Conservation (phyloP, 2,797 vertebrate genomes). For the Discoglossus pictus region DNA sequence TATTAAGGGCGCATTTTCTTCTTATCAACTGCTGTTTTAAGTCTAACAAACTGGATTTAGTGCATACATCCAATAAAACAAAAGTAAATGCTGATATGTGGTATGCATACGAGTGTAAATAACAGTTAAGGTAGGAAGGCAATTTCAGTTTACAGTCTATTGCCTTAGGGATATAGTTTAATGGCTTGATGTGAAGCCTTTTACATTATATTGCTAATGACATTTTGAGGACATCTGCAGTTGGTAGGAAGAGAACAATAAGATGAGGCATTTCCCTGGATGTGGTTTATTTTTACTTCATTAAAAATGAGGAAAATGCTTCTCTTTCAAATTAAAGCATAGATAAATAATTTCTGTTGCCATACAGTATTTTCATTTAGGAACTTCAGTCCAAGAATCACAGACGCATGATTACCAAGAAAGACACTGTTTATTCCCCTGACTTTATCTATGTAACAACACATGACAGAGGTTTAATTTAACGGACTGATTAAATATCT, state of each 20-base stretch:
- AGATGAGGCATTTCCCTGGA: constrained; percentile 57
- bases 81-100: constrained; percentile 11
- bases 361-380: constrained; percentile 41
- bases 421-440: constrained; percentile 8
- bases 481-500: constrained; percentile 36
- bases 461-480: constrained; percentile 38
- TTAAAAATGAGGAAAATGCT: constrained; percentile 39
- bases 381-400: constrained; percentile 25
- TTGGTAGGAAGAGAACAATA: constrained; percentile 68
- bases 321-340: constrained; percentile 40
- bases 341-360: constrained; percentile 43
- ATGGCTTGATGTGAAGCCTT: constrained; percentile 77
- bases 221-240: constrained; percentile 78
- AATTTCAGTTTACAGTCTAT: constrained; percentile 65
- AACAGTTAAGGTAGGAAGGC: constrained; percentile 51
- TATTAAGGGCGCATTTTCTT: constrained; percentile 48
- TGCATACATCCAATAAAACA: constrained; percentile 24
- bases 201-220: constrained; percentile 76
- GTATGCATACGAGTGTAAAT: constrained; percentile 57
- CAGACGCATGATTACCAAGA: constrained; percentile 6
- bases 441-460: constrained; percentile 38
- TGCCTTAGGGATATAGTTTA: constrained; percentile 77
- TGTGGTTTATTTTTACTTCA: constrained; percentile 56
- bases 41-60: constrained; percentile 13
- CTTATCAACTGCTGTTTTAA: background rate